Percentiles rank a stretch among this genome's conserved stretches.
phyloP scores from a whole-genome alignment of 2,888 invertebrate genomes.

The Hipparchia semele region DNA sequence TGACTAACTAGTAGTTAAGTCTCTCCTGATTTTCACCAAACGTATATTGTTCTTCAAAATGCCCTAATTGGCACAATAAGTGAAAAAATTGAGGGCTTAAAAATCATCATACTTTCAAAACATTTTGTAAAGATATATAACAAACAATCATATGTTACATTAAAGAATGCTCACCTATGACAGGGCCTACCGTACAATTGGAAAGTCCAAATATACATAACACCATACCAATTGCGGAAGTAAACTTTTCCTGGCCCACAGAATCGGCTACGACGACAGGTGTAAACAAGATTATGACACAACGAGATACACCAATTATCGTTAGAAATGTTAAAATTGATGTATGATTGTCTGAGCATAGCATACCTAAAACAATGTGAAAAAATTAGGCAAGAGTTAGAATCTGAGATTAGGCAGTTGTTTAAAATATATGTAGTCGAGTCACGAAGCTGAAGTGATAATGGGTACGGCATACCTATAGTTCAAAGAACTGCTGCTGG shows the following conservation, averaged over 20 bases:
- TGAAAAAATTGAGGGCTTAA: too few species aligned
- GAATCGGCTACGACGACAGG: conserved; percentile 83
- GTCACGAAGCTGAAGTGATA: too few species aligned
- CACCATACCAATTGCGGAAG: conserved; percentile 83
- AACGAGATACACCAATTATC: conserved; percentile 79
- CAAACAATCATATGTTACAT: background rate
- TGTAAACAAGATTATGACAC: conserved; percentile 76
- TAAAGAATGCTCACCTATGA: conserved; percentile 74
- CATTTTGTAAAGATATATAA: too few species aligned
- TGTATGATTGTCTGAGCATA: conserved; percentile 54
- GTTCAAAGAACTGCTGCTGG: too few species aligned
- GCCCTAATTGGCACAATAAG: too few species aligned
- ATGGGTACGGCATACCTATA: too few species aligned
- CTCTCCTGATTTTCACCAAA: too few species aligned
- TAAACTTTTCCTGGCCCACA: conserved; percentile 79
- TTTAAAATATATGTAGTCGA: too few species aligned
- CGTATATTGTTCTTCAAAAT: too few species aligned
- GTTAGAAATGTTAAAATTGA: conserved; percentile 56
- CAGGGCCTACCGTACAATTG: conserved; percentile 77
- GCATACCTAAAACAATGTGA: conserved; percentile 51
- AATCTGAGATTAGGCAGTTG: too few species aligned
- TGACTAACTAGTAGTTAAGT: too few species aligned
- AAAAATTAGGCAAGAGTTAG: background rate
- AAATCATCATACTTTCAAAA: too few species aligned
- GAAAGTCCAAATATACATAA: conserved; percentile 80